These are phyloP conservation scores for Phalacrocorax brasilianus DNA, from an alignment of 2,113 vertebrate species.

Conservation along the genomic window DNA sequence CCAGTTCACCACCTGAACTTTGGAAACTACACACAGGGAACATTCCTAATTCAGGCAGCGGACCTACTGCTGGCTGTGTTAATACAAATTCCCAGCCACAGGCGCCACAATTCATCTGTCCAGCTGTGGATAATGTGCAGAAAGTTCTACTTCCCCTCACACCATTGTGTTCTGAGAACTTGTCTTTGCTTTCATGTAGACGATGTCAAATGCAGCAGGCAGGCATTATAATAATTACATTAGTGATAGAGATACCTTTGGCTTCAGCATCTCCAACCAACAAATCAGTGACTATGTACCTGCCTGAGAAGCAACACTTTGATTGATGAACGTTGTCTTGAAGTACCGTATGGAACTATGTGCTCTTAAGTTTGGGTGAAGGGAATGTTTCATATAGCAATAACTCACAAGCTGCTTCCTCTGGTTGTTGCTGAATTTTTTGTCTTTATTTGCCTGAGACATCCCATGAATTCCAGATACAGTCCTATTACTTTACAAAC, in stretches of 20 bases:
- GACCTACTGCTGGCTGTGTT: constrained; percentile 38
- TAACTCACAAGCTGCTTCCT: neutral
- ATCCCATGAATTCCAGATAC: neutral
- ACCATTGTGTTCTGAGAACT: neutral
- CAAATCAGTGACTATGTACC: neutral
- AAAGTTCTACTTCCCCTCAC: constrained; percentile 13
- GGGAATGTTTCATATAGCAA: neutral
- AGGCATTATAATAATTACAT: neutral
- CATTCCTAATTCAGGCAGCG: constrained; percentile 11
- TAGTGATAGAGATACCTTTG: neutral
- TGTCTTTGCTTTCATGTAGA: constrained; percentile 21
- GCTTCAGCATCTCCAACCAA: neutral
- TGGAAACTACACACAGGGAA: neutral
- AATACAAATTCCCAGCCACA: constrained; percentile 49
- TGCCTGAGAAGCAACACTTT: neutral
- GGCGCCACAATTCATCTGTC: constrained; percentile 22
- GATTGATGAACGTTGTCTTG: neutral
- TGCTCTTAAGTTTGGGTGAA: neutral
- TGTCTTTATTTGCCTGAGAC: neutral
- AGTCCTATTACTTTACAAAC: neutral
- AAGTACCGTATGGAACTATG: neutral
- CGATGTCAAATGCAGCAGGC: neutral
- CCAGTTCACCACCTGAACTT: constrained; percentile 5
- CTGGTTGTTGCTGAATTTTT: neutral
- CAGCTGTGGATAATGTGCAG: constrained; percentile 54